Evolutionary conservation across 2,113 vertebrate genomes (phyloP).

Genomic region (Limnothrissa miodon): DNA sequence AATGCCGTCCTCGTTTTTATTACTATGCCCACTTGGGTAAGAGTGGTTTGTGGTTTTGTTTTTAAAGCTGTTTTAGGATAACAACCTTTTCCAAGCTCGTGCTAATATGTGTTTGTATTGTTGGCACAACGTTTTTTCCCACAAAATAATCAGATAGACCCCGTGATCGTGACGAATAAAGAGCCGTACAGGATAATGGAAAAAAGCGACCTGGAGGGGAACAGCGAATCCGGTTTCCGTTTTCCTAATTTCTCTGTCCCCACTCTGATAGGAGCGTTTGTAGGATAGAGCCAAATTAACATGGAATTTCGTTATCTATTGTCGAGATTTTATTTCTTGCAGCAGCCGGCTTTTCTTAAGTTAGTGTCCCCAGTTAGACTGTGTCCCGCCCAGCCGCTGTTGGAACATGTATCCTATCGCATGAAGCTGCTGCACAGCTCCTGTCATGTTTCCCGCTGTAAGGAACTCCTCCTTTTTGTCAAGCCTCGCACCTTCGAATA

Average conservation of each 20-base stretch:
- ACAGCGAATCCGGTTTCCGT: slow-evolving; percentile 58
- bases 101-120: background rate
- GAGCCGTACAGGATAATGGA: slow-evolving; percentile 48
- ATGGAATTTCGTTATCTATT: background rate
- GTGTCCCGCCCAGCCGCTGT: background rate
- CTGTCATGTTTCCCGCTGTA: background rate
- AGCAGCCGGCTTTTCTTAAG: background rate
- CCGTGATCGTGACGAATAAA: slow-evolving; percentile 38
- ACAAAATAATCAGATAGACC: slow-evolving; percentile 49
- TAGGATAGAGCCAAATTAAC: background rate
- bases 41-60: background rate
- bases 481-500: background rate
- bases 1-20: slow-evolving; percentile 21
- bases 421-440: background rate
- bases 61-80: background rate
- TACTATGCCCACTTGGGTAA: slow-evolving; percentile 20
- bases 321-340: background rate
- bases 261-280: slow-evolving; percentile 27
- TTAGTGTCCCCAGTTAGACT: background rate
- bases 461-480: background rate
- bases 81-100: background rate
- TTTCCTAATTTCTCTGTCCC: slow-evolving; percentile 55
- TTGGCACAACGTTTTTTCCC: background rate
- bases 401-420: background rate
- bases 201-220: slow-evolving; percentile 44